Evolutionary conservation across 2,888 invertebrate genomes (phyloP), one percentile per base, ranked within the genome.

Genomic region (Diplazon laetatorius): DNA sequence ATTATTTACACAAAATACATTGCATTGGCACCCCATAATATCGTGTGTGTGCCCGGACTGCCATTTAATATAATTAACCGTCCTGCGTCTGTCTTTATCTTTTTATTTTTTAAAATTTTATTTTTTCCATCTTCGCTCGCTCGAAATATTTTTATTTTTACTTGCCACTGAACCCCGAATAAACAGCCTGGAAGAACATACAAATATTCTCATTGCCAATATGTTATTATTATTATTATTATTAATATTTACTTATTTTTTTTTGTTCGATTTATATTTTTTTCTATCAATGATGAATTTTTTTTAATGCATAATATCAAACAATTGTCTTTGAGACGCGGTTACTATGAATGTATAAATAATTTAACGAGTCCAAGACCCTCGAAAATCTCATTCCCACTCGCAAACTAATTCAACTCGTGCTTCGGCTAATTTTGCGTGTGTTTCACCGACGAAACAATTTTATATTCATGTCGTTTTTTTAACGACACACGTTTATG

Each of bases 1-100:
- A 73, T 74, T 88, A 87, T 88, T 75, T 88, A 88, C 87, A 88
- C 82, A 87, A 86, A 87, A 88, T 85, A 86, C 85, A 87, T 86
- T 85, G 85, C 87, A 85, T 88, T 88, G 88, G 89, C 88, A 88
- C 88, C 86, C 84, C 85, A 82, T 84, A 25, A 85, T 82, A 80
- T 80, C 71, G 73, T 83, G 83, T 79, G 85, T 81, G 83, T 81
- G 83, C 85, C 87, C 71, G 86, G 86, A 87, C 87, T 87, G 86
- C 87, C 86, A 85, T 80, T 80, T 80, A 78, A 66, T 69, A 77
- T 77, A 42, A 57, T 55, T 52, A 81, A 75, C 22, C 72, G 39
- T 22, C 52, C 25, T 63, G 30, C 30, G 30, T 30, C 6, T 2
- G 30, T 71, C 52, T 25, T 46, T 44, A 60, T 18, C 39, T 62